These are phyloP conservation scores for Threskiornis aethiopicus DNA, from an alignment of 2,797 vertebrate genomes.

Conservation along the genomic window DNA sequence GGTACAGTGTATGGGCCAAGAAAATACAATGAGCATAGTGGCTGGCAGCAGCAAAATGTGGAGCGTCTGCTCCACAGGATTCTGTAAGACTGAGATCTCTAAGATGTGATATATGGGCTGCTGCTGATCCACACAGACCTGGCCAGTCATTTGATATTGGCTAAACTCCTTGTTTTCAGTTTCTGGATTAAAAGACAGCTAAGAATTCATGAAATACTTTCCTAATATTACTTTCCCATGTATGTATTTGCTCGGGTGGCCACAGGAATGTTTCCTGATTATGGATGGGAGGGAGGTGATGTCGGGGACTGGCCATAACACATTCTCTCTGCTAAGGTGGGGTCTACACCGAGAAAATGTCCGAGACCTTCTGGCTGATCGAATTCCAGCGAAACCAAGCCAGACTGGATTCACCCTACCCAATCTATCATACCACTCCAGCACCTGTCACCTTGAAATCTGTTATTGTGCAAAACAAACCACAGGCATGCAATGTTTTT, in stretches of 20 bases:
- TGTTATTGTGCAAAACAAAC: conserved; percentile 62
- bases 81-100: not conserved
- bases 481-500: conserved; percentile 49
- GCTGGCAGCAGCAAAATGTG: not conserved
- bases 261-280: conserved; percentile 65
- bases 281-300: not conserved
- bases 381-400: conserved; percentile 30
- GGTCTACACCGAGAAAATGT: not conserved
- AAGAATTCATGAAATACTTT: conserved; percentile 52
- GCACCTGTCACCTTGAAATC: conserved; percentile 56
- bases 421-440: conserved; percentile 34
- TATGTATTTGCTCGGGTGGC: conserved; percentile 9
- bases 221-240: conserved; percentile 30
- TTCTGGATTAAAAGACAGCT: conserved; percentile 32
- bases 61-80: conserved; percentile 3
- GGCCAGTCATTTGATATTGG: conserved; percentile 1
- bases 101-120: conserved; percentile 6
- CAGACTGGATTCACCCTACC: conserved; percentile 30
- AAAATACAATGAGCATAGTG: not conserved
- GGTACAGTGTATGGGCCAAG: not conserved
- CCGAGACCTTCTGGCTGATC: conserved; percentile 2
- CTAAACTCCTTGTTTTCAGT: conserved; percentile 41
- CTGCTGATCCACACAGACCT: not conserved
- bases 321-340: conserved; percentile 12
- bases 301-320: not conserved